Conservation (phyloP, 2,113 vertebrate genomes). For the Gulo gulo region DNA sequence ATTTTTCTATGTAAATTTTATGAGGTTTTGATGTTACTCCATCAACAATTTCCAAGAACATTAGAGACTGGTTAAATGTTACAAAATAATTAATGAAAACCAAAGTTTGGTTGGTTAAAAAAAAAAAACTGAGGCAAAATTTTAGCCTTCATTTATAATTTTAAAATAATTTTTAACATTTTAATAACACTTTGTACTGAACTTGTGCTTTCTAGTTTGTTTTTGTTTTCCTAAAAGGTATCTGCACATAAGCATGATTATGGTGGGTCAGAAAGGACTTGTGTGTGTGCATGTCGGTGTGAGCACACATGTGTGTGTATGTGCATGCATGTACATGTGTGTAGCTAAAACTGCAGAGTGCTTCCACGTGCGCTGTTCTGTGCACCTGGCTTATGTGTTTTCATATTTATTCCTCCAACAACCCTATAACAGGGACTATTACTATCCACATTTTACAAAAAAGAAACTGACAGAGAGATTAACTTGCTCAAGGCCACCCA, state of each 20-base stretch:
- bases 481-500: background rate
- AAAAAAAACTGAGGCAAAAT: background rate
- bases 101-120: constrained; percentile 18
- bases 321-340: accelerated
- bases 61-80: constrained; percentile 13
- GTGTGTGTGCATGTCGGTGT: background rate
- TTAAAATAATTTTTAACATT: background rate
- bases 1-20: constrained; percentile 8
- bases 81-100: constrained; percentile 14
- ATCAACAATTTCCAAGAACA: constrained; percentile 13
- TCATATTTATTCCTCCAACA: background rate
- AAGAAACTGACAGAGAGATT: background rate
- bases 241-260: background rate
- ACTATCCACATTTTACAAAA: background rate
- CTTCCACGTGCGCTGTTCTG: background rate
- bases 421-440: background rate
- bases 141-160: background rate
- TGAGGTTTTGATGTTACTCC: constrained; percentile 1
- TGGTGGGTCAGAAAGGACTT: background rate
- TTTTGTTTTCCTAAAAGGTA: background rate
- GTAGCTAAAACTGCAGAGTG: background rate
- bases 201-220: background rate
- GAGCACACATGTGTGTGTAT: background rate
- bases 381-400: background rate
- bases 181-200: background rate